These are phyloP conservation scores for Ctenomys sociabilis DNA, from an alignment of 2,113 vertebrate genomes.

Conservation along the genomic window DNA sequence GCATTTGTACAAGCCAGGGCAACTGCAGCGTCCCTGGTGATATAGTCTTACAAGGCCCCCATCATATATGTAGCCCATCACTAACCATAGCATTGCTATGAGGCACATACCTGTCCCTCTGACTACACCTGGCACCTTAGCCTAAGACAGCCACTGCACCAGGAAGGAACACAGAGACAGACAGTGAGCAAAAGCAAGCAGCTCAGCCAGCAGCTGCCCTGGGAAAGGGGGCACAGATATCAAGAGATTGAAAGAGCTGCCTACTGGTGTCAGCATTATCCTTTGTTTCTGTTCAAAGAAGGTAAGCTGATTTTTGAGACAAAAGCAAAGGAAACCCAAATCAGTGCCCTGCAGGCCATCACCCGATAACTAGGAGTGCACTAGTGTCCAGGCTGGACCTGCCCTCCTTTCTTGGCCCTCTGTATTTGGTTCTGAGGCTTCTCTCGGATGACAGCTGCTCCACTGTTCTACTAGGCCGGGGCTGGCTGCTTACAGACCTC, in stretches of 20 bases:
- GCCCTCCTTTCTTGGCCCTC: background rate
- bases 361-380: background rate
- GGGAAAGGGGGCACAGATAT: background rate
- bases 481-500: constrained; percentile 37
- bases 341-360: background rate
- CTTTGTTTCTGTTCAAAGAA: background rate
- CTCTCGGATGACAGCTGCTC: constrained; percentile 15
- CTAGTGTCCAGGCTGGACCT: background rate
- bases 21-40: background rate
- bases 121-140: background rate
- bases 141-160: background rate
- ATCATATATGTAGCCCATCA: background rate
- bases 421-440: background rate
- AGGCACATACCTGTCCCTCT: background rate
- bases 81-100: background rate
- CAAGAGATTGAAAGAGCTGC: background rate
- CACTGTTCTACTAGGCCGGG: constrained; percentile 7
- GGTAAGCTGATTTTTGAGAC: background rate
- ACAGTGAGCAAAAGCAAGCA: background rate
- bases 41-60: background rate
- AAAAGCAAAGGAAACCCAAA: constrained; percentile 18
- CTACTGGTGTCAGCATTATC: background rate
- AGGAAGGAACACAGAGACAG: background rate
- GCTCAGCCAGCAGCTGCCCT: background rate
- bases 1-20: background rate